A percentile compares a stretch with the other conserved stretches of the same genome.
These are phyloP conservation scores for Pontoporia blainvillei DNA, from an alignment of 2,113 vertebrate genomes.

Conservation along the genomic window DNA sequence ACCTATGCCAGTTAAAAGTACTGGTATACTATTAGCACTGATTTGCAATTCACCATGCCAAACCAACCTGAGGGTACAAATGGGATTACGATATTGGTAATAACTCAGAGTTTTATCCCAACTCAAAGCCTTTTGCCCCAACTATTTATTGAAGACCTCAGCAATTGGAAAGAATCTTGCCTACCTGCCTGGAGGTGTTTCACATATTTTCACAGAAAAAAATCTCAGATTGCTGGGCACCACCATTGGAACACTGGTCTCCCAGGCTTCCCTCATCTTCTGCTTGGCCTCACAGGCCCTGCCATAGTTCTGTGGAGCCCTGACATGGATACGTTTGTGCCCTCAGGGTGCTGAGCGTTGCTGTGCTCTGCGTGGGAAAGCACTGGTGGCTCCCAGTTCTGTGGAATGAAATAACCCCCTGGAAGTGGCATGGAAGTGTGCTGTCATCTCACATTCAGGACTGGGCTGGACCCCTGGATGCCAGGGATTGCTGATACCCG, in stretches of 20 bases:
- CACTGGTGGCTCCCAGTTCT: background rate
- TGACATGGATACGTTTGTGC: accelerated
- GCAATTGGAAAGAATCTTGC: background rate
- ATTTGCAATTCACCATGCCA: background rate
- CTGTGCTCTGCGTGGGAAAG: background rate
- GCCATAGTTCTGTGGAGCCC: background rate
- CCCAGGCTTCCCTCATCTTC: background rate
- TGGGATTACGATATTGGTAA: background rate
- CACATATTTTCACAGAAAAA: background rate
- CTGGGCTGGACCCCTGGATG: background rate
- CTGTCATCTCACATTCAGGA: background rate
- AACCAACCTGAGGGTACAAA: background rate
- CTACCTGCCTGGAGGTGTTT: background rate
- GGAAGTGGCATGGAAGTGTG: background rate
- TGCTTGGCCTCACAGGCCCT: background rate
- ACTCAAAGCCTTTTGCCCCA: background rate
- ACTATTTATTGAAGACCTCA: background rate
- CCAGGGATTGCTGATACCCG: background rate
- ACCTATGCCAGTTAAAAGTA: background rate
- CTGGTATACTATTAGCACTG: background rate
- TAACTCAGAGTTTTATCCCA: background rate
- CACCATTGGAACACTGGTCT: background rate
- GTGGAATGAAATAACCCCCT: background rate
- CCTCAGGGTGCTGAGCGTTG: too few relatives aligned
- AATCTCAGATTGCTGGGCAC: background rate